A percentile compares a stretch with the other conserved stretches of the same genome.
These are phyloP conservation scores for Ditylenchus weischeri DNA, from an alignment of 2,888 invertebrate species.

Conservation along the genomic window DNA sequence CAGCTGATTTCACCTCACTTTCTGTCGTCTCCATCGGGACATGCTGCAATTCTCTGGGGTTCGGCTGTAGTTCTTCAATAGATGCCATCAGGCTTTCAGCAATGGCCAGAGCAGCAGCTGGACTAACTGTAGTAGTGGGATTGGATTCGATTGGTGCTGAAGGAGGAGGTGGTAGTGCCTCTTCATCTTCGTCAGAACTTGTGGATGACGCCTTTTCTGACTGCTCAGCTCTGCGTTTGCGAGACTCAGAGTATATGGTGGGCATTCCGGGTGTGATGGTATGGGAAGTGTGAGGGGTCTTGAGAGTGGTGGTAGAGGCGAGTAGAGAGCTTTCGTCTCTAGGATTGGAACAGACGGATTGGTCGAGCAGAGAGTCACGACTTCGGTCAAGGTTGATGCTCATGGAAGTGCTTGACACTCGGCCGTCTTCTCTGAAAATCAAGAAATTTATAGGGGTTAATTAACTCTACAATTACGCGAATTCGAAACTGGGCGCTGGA, in stretches of 20 bases:
- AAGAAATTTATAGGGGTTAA: too few species aligned
- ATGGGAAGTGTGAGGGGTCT: slow-evolving; percentile 5
- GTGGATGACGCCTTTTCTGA: slow-evolving; percentile 11
- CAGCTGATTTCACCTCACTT: neutral
- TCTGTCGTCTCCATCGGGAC: neutral
- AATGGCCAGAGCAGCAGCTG: slow-evolving; percentile 8
- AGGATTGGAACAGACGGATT: slow-evolving; percentile 43
- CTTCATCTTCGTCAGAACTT: slow-evolving; percentile 16
- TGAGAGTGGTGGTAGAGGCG: neutral
- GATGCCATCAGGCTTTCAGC: slow-evolving; percentile 13
- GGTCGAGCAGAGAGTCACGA: slow-evolving; percentile 41
- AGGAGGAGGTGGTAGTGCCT: slow-evolving; percentile 24
- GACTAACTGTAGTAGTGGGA: neutral
- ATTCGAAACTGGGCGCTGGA: too few species aligned
- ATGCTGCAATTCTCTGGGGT: neutral
- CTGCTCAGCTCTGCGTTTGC: slow-evolving; percentile 7
- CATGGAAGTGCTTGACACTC: slow-evolving; percentile 40
- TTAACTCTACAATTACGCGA: too few species aligned
- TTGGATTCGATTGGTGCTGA: slow-evolving; percentile 6
- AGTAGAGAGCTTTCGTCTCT: slow-evolving; percentile 32
- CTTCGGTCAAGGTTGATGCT: slow-evolving; percentile 43
- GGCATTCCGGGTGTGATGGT: neutral
- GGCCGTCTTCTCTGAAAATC: slow-evolving; percentile 35
- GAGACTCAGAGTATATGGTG: neutral
- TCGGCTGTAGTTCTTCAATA: slow-evolving; percentile 12